Evolutionary conservation across 2,113 vertebrate genomes (phyloP).

Genomic region (Pseudolaguvia tuberculata): DNA sequence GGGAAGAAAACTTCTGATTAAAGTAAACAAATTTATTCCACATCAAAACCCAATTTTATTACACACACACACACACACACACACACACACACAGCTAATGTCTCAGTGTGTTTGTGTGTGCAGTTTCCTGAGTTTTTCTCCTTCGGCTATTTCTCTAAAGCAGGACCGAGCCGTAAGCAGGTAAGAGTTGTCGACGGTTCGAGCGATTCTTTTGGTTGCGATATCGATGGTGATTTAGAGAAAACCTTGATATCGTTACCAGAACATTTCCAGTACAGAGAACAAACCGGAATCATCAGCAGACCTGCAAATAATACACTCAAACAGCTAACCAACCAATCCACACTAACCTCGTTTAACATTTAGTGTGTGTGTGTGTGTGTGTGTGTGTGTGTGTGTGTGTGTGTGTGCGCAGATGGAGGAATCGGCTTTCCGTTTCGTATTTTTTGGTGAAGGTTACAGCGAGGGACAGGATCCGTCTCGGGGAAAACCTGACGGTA

Average conservation of each 20-base stretch:
- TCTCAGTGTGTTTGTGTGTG: neutral
- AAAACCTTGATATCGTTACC: too few species aligned
- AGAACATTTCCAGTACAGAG: too few species aligned
- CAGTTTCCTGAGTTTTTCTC: constrained; percentile 92
- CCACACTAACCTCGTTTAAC: too few species aligned
- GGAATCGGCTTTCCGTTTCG: constrained; percentile 81
- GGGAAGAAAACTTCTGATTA: constrained; percentile 85
- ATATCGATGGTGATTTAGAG: too few species aligned
- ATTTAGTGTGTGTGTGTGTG: too few species aligned
- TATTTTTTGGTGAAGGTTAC: constrained; percentile 88
- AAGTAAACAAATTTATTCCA: constrained; percentile 71
- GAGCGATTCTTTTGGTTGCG: too few species aligned
- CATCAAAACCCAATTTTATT: too few species aligned
- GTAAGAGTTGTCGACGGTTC: constrained; percentile 68
- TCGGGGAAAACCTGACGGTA: constrained; percentile 77
- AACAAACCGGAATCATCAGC: too few species aligned
- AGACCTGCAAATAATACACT: too few species aligned
- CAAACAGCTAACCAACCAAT: too few species aligned
- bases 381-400: constrained; percentile 4
- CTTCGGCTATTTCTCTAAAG: constrained; percentile 79
- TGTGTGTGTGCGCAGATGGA: constrained; percentile 73
- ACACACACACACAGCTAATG: too few species aligned
- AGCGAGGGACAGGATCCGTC: constrained; percentile 70
- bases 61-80: too few species aligned
- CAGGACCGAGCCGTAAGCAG: constrained; percentile 91